Conservation (phyloP, 2,113 vertebrate species). For the Callionymus lyra region DNA sequence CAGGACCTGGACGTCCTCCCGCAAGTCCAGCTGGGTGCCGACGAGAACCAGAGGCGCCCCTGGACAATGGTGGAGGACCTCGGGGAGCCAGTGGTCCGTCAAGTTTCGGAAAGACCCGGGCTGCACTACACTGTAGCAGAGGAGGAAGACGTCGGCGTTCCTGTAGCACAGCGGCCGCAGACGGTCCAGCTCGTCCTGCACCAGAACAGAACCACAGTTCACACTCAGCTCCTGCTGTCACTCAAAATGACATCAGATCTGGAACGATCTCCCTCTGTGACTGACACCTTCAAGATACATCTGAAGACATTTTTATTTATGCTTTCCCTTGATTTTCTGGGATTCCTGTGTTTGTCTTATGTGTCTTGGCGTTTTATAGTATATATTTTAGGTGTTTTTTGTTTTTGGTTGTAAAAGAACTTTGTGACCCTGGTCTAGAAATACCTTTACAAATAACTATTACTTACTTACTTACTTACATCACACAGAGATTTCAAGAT, state of each 20-base stretch:
- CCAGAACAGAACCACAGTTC: conserved; percentile 2
- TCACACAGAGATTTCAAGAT: too few relatives aligned
- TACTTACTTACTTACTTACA: background rate
- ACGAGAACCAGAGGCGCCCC: conserved; percentile 76
- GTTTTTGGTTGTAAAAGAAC: too few relatives aligned
- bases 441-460: too few relatives aligned
- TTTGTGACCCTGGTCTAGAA: too few relatives aligned
- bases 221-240: background rate
- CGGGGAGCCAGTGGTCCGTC: conserved; percentile 73
- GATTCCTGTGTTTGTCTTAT: too few relatives aligned
- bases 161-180: conserved; percentile 83
- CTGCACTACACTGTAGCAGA: conserved; percentile 85
- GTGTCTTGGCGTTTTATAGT: too few relatives aligned
- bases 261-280: background rate
- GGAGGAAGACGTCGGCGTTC: conserved; percentile 79
- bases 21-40: conserved; percentile 81
- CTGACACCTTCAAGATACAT: background rate
- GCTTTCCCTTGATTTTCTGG: too few relatives aligned
- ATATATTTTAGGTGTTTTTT: too few relatives aligned
- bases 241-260: background rate
- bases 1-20: conserved; percentile 84
- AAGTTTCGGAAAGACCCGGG: conserved; percentile 81
- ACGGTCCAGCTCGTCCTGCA: conserved; percentile 79
- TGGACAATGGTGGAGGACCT: conserved; percentile 78
- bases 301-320: too few relatives aligned